Conservation (phyloP, 1,140 invertebrate species). For the Apocrypta bakeri region DNA sequence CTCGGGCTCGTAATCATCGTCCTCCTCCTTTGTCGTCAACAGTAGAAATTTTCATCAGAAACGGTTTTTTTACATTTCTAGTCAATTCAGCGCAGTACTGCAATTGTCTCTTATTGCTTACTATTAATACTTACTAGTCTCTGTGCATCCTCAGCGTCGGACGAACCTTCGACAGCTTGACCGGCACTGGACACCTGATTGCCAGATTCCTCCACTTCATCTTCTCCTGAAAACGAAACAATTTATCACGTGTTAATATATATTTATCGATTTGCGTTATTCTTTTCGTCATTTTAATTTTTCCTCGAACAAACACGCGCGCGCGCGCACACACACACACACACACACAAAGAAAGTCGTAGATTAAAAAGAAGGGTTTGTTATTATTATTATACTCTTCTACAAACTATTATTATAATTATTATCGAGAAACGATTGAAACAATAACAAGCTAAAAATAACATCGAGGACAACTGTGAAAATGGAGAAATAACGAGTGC, state of each 20-base stretch:
- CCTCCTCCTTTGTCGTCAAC: conserved; percentile 79
- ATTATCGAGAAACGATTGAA: neutral
- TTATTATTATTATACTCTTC: neutral
- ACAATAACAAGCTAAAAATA: conserved; percentile 7
- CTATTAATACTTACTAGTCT: conserved; percentile 67
- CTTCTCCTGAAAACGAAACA: conserved; percentile 78
- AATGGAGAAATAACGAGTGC: neutral
- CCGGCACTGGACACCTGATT: conserved; percentile 72
- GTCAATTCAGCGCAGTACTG: neutral
- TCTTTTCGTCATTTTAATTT: no score
- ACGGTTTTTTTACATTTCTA: conserved; percentile 31
- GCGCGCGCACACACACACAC: no score
- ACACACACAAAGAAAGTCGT: no score
- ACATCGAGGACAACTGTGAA: neutral
- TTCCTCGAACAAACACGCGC: no score
- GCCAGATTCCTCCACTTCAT: conserved; percentile 79
- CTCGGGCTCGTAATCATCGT: conserved; percentile 90
- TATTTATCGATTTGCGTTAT: neutral
- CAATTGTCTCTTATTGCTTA: neutral
- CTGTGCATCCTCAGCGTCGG: conserved; percentile 82
- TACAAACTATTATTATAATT: neutral
- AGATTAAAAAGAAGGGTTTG: neutral
- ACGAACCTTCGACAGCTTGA: conserved; percentile 78
- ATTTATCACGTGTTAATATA: conserved; percentile 14
- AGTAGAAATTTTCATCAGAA: conserved; percentile 30